A percentile compares a stretch with the other conserved stretches of the same genome.
Conservation (phyloP, 2,888 invertebrate species). For the Peribatodes rhomboidaria region DNA sequence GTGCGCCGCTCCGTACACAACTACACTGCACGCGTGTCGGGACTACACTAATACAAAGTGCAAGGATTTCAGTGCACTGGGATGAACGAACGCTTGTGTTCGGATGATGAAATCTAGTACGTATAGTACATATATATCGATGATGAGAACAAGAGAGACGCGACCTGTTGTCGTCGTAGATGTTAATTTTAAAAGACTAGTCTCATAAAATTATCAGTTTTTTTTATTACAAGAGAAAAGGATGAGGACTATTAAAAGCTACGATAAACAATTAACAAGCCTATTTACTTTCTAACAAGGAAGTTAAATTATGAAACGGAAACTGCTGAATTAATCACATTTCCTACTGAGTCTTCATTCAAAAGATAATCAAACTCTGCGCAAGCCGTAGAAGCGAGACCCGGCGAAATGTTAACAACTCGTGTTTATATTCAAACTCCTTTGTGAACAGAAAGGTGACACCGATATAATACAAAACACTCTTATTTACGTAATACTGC, state of each 20-base stretch:
- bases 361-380: slow-evolving; percentile 42
- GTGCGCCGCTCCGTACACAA: too few species aligned
- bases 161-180: too few species aligned
- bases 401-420: slow-evolving; percentile 37
- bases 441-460: slow-evolving; percentile 45
- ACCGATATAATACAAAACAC: slow-evolving; percentile 36
- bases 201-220: too few species aligned
- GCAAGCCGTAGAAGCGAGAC: slow-evolving; percentile 33
- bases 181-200: too few species aligned
- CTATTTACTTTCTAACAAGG: slow-evolving; percentile 10
- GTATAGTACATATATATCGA: too few species aligned
- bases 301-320: slow-evolving; percentile 30
- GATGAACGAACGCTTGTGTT: too few species aligned
- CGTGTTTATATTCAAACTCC: slow-evolving; percentile 43
- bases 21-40: too few species aligned
- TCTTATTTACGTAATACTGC: slow-evolving; percentile 35
- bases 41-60: too few species aligned
- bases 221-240: too few species aligned
- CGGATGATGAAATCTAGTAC: too few species aligned
- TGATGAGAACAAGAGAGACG: too few species aligned
- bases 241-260: neutral
- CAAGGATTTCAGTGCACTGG: too few species aligned
- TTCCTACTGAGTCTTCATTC: slow-evolving; percentile 27
- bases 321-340: slow-evolving; percentile 34
- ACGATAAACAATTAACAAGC: neutral